phyloP scores from a whole-genome alignment of 30 jellyfish, hydroid and myxozoan species.

The Haliclystus octoradiatus region DNA sequence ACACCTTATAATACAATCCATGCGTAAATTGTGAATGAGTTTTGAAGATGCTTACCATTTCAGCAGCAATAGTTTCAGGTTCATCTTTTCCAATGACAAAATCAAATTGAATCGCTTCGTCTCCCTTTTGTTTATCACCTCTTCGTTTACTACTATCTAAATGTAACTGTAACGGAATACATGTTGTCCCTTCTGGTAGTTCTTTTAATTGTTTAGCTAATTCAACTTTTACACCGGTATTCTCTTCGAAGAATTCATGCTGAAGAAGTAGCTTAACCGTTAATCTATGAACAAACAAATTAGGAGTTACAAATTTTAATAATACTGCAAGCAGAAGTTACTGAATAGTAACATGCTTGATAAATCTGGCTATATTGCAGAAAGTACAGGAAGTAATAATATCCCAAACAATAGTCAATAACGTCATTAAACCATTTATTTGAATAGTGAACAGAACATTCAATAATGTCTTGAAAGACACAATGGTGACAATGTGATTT shows the following conservation, averaged over 20 bases:
- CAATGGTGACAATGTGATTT: no score
- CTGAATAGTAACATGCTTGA: no score
- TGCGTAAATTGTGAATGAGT: no score
- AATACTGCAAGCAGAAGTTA: no score
- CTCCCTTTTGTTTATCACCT: slow-evolving; percentile 91
- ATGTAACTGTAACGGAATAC: slow-evolving; percentile 80
- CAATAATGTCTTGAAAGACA: no score
- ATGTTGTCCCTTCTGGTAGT: slow-evolving; percentile 54
- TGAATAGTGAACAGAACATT: no score
- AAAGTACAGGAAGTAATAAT: no score
- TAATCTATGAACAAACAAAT: slow-evolving; percentile 46
- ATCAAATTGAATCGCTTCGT: slow-evolving; percentile 94
- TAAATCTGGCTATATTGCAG: no score
- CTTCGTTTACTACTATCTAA: slow-evolving; percentile 58
- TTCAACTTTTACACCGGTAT: slow-evolving; percentile 80
- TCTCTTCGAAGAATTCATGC: slow-evolving; percentile 75
- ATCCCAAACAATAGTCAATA: no score
- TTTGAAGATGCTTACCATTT: slow-evolving; percentile 92
- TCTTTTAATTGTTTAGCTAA: slow-evolving; percentile 75
- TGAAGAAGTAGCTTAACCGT: slow-evolving; percentile 77
- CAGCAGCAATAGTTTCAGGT: slow-evolving; percentile 87
- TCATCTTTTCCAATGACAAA: slow-evolving; percentile 78
- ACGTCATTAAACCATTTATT: no score
- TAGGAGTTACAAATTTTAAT: no score
- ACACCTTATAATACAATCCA: no score